Base-by-base conservation (phyloP, 2,797 vertebrate genomes). In the Rousettus madagascariensis region DNA sequence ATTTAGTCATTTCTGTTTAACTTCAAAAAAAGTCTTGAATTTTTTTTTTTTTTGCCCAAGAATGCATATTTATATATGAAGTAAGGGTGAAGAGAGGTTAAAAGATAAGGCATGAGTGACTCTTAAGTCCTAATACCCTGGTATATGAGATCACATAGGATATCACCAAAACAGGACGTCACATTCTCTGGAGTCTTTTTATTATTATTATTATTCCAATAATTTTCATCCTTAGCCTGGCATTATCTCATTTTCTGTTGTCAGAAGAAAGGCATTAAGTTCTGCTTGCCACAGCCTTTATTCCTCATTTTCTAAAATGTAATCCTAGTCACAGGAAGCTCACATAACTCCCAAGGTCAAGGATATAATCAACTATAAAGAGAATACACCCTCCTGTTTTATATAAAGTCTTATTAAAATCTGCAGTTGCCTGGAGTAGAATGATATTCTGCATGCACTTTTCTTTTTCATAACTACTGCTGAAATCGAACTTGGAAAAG, bases 401-500 rank as follows among this genome's bases (percentile, higher is more conserved):
- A 86, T 91, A 95, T 94, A 96, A 97, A 91, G 92, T 93, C 82
- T 96, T 89, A 93, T 95, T 94, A 83, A 94, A 94, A 94, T 94
- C 43, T 86, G 65, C 36, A 95, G 3, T 86, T 26, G 91, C 86
- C 95, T 55, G 55, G 53, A 92, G 28, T 82, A 59, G 82, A 87
- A 87, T 91, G 94, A 90, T 89, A 95, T 82, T 91, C 68, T 13
- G 65, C 94, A 66, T 86, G 28, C 3, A 61, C 12, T 94, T 88
- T 87, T 24, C 49, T 78, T 75, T 87, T 72, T 85, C 49, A 65
- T 96, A 94, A 97, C 86, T 95, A 51, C 89, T 96, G 75, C 89
- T 71, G 95, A 97, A 98, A 97, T 98, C 80, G 92, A 96, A 95
- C 92, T 95, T 96, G 91, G 94, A 96, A 97, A 96, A 26, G 8